Evolutionary conservation across 2,888 invertebrate genomes (phyloP), one percentile per base, ranked within the genome.

Genomic region (Anarsia innoxiella): DNA sequence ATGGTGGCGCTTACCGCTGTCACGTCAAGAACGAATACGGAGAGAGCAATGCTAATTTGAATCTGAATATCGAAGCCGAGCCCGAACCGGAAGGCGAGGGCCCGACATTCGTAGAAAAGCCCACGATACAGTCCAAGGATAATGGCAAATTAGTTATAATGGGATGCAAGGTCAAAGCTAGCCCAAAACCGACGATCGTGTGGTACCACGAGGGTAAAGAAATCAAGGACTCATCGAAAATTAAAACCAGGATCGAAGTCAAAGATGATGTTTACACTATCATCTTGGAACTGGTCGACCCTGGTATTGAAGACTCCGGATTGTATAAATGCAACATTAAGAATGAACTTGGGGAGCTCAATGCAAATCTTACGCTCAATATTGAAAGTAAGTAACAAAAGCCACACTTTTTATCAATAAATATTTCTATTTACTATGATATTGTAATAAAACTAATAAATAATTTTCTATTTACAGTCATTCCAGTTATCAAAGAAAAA

Each of bases 271-370:
- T 94, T 51, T 96, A 94, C 79, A 92, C 93, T 57, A 93, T 97
- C 41, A 91, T 93, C 70, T 80, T 97, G 52, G 95, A 95, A 77
- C 86, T 96, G 26, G 89, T 90, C 60, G 96, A 97, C 82, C 97
- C 97, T 48, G 94, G 94, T 64, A 89, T 95, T 47, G 94, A 95
- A 64, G 99, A 99, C 86, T 97, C 97, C 57, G 99, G 99, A 51
- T 88, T 97, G 46, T 99, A 99, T 87, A 97, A 98, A 79, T 98
- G 99, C 78, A 97, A 96, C 66, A 96, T 97, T 61, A 97, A 96
- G 78, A 99, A 98, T 82, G 90, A 91, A 62, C 90, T 95, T 67
- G 99, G 99, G 56, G 98, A 99, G 88, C 90, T 97, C 49, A 97
- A 97, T 73, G 97, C 97, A 43, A 98, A 98, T 84, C 88, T 98